phyloP scores from a whole-genome alignment of 1,140 invertebrate species.

The Lucilia sericata region DNA sequence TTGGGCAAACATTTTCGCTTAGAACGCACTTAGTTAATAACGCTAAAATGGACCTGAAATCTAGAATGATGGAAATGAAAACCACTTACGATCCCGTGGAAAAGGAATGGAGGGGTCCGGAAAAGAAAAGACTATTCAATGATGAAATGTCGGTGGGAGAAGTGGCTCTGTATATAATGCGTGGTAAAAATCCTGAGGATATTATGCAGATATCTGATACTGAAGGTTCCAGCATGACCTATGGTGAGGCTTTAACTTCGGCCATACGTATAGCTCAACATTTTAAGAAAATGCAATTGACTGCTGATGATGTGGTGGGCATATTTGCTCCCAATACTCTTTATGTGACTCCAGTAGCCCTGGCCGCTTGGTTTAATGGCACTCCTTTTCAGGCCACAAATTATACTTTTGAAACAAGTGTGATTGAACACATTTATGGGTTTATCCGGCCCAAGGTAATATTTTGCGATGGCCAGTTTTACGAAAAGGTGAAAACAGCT shows the following conservation, averaged over 20 bases:
- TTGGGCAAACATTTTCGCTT: too few species aligned
- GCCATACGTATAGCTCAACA: slow-evolving; percentile 62
- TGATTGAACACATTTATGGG: too few species aligned
- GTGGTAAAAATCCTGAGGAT: neutral
- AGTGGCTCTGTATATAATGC: slow-evolving; percentile 34
- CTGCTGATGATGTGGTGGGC: slow-evolving; percentile 61
- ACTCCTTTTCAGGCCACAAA: slow-evolving; percentile 60
- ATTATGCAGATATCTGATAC: slow-evolving; percentile 41
- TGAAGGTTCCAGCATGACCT: slow-evolving; percentile 21
- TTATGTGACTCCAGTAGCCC: slow-evolving; percentile 59
- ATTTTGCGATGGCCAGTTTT: slow-evolving; percentile 59
- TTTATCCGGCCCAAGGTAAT: slow-evolving; percentile 57
- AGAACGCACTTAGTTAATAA: too few species aligned
- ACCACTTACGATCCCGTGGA: slow-evolving; percentile 26
- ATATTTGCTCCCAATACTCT: slow-evolving; percentile 58
- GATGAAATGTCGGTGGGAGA: neutral
- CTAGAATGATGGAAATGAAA: neutral
- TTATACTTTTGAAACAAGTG: slow-evolving; percentile 34
- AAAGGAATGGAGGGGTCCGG: neutral
- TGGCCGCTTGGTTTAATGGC: slow-evolving; percentile 61
- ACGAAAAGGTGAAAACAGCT: slow-evolving; percentile 52
- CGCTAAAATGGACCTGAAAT: too few species aligned
- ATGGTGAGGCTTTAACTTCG: slow-evolving; percentile 3
- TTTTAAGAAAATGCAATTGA: slow-evolving; percentile 52
- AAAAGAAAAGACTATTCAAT: slow-evolving; percentile 2